Conservation (phyloP, 2,888 invertebrate genomes). For the Galerucella pusilla region DNA sequence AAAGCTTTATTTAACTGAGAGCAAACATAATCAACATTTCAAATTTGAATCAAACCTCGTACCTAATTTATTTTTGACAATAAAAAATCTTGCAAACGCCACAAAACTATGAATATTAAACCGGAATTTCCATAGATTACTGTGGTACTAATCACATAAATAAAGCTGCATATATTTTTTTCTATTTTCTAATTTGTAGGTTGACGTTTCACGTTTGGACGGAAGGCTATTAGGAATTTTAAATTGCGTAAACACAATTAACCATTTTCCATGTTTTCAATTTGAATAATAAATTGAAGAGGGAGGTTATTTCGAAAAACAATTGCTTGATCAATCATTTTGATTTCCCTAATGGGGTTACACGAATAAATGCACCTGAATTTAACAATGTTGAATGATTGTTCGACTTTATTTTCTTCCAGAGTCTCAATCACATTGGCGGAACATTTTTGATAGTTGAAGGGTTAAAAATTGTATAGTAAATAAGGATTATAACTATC, state of each 20-base stretch:
- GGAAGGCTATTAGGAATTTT: neutral
- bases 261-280: neutral
- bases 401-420: neutral
- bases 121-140: neutral
- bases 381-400: neutral
- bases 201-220: neutral
- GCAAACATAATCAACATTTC: no score
- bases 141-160: neutral
- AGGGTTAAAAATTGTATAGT: neutral
- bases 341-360: conserved; percentile 10
- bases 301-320: neutral
- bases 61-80: no score
- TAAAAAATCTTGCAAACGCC: no score
- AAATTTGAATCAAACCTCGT: no score
- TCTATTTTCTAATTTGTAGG: neutral
- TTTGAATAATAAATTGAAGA: conserved; percentile 6
- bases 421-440: neutral
- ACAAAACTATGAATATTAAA: no score
- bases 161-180: neutral
- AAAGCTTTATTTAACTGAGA: no score
- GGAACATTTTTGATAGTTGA: neutral
- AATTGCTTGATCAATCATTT: conserved; percentile 9
- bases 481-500: no score
- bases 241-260: neutral
- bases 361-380: conserved; percentile 6